Base-by-base conservation (phyloP, 2,797 vertebrate species). In the Selene dorsalis region DNA sequence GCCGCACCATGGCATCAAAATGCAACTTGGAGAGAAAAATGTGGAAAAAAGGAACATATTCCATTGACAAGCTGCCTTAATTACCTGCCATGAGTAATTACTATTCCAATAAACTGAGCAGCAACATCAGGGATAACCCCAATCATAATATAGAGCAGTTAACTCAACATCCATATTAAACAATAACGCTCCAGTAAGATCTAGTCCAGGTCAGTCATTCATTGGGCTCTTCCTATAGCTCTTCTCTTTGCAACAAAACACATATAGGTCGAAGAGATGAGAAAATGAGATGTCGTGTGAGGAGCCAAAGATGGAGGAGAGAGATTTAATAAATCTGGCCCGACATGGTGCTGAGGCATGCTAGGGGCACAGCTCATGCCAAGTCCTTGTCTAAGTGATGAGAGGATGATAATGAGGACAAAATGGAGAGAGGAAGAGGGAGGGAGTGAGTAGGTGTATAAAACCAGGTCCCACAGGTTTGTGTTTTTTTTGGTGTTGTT, bases 401-500 rank as follows among this genome's bases (percentile, higher is more conserved):
- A 88, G 79, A 65, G 70, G 80, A 81, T 75, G 73, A 88, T 90
- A 90, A 91, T 91, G 84, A 88, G 78, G 83, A 78, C 47, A 77
- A 78, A 83, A 85, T 70, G 41, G 61, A 77, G 56, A 65, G 59
- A 82, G 55, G 59, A 75, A 57, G 32, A 69, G 45, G 16, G 56
- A 32, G 62, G 26, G 70, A 66, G 50, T 64, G 14, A 18, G 7
- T 12, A 82, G 75, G 70, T 79, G 74, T 67, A 55, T 79, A 62
- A 71, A 89, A 74, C 64, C n/a, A 63, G 64, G 56, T 81, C 80
- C 78, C 62, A 52, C 56, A 73, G 75, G 60, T 77, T 84, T 82
- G 26, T 82, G 30, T 85, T 80, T 77, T 11, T 41, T 47, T 26
- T 39, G n/a, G n/a, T n/a, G 64, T 63, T 53, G 30, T 85, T 81